Base-by-base conservation (phyloP, 1,140 invertebrate species). In the Saccostrea cuccullata region DNA sequence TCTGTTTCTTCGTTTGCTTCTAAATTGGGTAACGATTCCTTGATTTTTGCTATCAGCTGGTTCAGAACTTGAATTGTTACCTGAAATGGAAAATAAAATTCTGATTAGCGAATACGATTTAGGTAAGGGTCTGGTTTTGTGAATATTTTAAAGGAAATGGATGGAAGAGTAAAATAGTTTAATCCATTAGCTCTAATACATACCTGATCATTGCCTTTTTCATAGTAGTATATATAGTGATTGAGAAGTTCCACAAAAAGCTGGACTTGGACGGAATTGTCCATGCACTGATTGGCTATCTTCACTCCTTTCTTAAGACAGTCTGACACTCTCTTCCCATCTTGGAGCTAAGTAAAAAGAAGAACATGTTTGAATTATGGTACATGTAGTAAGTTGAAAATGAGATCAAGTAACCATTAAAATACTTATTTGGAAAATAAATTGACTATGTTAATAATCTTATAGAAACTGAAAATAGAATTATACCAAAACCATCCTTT, bases 251-350 rank as follows among this genome's bases (percentile, higher is more conserved):
- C 98, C 23, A 99, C 98, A 94, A 98, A 98, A 3, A 99, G 96
- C 94, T 99, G 98, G 11, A 98, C 98, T 95, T 99, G 98, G 30
- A 99, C 98, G 5, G 97, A 97, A n/a, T 97, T 96, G 95, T 99
- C 99, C 97, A 99, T 98, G 92, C 99, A 99, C 91, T 99, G 98
- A 91, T 97, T 98, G 3, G 98, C 98, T 90, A 99, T 98, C 89
- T 98, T 97, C 0, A 98, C 96, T 8, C 98, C 98, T 95, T 99
- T 99, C 94, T 99, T 99, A 85, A 99, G 95, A 95, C 98, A 99
- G 92, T 99, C 99, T 67, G 98, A 95, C 0, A 99, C 98, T 86
- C 98, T 96, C 92, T 97, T 97, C 9, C 97, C 98, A 95, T 99
- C 98, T 90, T 97, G 97, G 95, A 98, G 96, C 96, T 98, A 89